Percentiles rank a stretch among this genome's conserved stretches.
These are phyloP conservation scores for Enteromius radiatus DNA, from an alignment of 2,797 vertebrate species.

Conservation along the genomic window DNA sequence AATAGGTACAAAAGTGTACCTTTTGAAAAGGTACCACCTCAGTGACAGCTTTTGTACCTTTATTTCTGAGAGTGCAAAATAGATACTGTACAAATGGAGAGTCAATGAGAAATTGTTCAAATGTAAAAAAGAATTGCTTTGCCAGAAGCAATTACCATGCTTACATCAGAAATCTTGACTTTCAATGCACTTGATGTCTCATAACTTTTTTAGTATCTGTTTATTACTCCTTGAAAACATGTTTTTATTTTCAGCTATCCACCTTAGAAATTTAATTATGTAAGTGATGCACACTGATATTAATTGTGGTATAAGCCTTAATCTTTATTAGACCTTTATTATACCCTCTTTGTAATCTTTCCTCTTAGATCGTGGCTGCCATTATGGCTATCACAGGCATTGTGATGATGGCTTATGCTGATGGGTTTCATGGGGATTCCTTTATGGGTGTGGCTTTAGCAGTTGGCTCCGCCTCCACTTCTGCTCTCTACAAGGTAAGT, in stretches of 20 bases:
- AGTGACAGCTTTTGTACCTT: too few relatives aligned
- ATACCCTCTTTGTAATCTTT: neutral
- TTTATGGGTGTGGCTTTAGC: conserved; percentile 96
- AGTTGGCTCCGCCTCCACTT: conserved; percentile 96
- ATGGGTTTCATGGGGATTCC: conserved; percentile 95
- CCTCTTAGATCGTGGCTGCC: conserved; percentile 92
- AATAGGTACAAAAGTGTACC: too few relatives aligned
- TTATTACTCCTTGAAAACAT: neutral
- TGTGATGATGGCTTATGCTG: conserved; percentile 99
- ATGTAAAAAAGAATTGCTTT: neutral
- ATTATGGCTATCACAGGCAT: conserved; percentile 99
- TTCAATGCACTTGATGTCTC: neutral
- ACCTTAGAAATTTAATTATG: neutral
- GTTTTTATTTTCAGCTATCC: neutral
- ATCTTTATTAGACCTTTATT: neutral
- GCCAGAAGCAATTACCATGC: neutral
- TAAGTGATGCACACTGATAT: neutral
- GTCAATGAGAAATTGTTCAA: conserved; percentile 4
- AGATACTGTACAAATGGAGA: neutral
- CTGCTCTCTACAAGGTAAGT: conserved; percentile 93
- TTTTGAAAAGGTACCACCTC: too few relatives aligned
- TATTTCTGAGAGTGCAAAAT: neutral
- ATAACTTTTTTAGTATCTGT: neutral
- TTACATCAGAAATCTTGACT: neutral
- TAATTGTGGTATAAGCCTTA: neutral